Base-by-base conservation (phyloP, 1,140 invertebrate genomes). In the Drosophila truncata region DNA sequence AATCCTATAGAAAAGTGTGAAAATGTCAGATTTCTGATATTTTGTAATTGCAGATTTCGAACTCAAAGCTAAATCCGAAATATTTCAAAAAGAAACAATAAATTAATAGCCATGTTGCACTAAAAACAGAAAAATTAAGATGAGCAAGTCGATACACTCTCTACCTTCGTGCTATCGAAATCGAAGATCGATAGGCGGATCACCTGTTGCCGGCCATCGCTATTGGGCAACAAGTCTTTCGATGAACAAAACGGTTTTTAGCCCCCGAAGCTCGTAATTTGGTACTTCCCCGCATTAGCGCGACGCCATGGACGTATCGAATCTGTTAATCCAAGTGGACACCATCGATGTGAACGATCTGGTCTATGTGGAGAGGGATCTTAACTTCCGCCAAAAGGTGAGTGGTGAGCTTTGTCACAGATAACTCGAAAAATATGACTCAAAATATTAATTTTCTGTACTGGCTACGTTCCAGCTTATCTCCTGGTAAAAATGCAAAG, bases 321-420 rank as follows among this genome's bases (percentile, higher is more conserved):
- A 88, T 69, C 55, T 25, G 11, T 23, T 81, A 16, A 27, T 8
- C 5, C 47, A 78, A 25, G 47, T 90, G 37, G 39, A 77, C 11
- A 70, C 41, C 14, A 70, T 92, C 1, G 41, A 91, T 27, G 23
- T 85, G 1, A 75, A 81, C 9, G 91, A 92, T 64, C 64, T 92
- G 20, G 55, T 77, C n/a, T 88, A 86, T 60, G 44, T 91, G 8
- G 91, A 92, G 52, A 55, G 54, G 0, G 91, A 92, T 80, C 69
- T 92, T 0, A 81, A 64, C 62, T 82, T 91, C 39, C 52, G 60
- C 1, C 82, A 92, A 25, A 78, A 90, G 57, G 91, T 91, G 16
- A 62, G 50, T 25, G 31, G 50, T 25, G 31, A 11, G 23, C 20
- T 2, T 18, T 7, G 14, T 5, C 13, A n/a, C 31, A 23, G 52